These are phyloP conservation scores for Tor tambroides DNA, from an alignment of 2,113 vertebrate genomes.

Conservation along the genomic window DNA sequence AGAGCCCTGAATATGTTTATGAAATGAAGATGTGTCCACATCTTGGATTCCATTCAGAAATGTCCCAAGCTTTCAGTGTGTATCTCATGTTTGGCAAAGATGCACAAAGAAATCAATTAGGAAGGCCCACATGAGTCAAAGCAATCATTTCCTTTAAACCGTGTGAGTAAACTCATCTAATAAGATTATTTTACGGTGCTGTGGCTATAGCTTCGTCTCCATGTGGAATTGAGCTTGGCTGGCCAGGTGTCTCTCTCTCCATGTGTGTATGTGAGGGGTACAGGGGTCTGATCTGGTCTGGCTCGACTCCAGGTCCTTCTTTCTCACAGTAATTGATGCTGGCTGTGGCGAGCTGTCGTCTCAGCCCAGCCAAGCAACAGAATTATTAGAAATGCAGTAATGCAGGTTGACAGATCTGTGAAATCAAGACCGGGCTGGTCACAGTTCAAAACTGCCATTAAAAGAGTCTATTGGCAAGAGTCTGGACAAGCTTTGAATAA, in stretches of 20 bases:
- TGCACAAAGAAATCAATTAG: conserved; percentile 35
- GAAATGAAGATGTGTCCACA: not conserved
- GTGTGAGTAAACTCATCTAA: conserved; percentile 23
- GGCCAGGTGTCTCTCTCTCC: conserved; percentile 30
- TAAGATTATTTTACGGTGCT: conserved; percentile 21
- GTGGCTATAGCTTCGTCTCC: conserved; percentile 12
- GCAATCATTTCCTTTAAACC: conserved; percentile 35
- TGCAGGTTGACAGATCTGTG: conserved; percentile 65
- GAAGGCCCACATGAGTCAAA: conserved; percentile 22
- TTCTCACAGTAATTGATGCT: conserved; percentile 57
- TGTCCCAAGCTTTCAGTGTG: not conserved
- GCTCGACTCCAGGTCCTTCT: conserved; percentile 32
- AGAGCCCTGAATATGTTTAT: conserved; percentile 5
- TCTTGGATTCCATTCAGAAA: not conserved
- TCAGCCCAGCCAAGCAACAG: conserved; percentile 51
- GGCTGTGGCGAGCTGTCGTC: conserved; percentile 37
- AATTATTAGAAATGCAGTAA: conserved; percentile 62
- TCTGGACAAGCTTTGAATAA: not conserved
- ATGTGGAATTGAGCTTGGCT: conserved; percentile 16
- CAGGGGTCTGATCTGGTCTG: conserved; percentile 7
- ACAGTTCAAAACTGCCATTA: conserved; percentile 68
- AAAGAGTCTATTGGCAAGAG: conserved; percentile 43
- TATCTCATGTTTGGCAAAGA: conserved; percentile 18
- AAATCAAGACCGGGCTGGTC: conserved; percentile 66
- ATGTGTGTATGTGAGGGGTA: not conserved